Evolutionary conservation across 37 sponge, comb jelly and placozoan genomes (phyloP), one percentile per base, ranked within the genome.

Genomic region (Aphrocallistes beatrix): DNA sequence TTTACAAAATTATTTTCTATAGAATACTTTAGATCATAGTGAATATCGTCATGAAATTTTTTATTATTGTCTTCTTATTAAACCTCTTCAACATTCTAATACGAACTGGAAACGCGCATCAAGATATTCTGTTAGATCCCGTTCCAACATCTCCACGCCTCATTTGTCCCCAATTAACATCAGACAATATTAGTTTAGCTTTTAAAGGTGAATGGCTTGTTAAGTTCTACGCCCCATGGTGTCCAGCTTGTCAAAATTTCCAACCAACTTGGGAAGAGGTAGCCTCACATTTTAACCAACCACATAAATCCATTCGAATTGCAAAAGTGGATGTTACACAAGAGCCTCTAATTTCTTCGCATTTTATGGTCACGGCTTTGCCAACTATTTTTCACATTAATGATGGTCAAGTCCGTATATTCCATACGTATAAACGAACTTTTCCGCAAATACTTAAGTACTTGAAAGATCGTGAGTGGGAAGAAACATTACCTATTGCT

Each of bases 171-270:
- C 3, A 32, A 25, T 60, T 60, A 25, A 60, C 25, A 6, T 60
- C 75, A 21, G 75, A 60, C n/a, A 60, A 60, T 60, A 60, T 60
- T 60, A 32, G 32, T 6, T 28, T 60, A 32, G 75, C 75, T 60
- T 60, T 60, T 60, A 30, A 60, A 30, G 75, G 75, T 28, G 75
- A 60, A 60, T 60, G 75, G 75, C n/a, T 60, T 8, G n/a, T 60
- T 32, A 30, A 60, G n/a, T 60, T 60, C n/a, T 60, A 25, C 75
- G 75, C 75, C 8, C 75, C 75, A 25, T 60, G 75, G 75, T 60
- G 75, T 28, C 75, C 75, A 19, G 75, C 75, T 60, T 60, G 75
- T 60, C 75, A 60, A 28, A 30, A 30, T 28, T 60, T 60, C 21
- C 6, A 8, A 30, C 75, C 75, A 6, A 60, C n/a, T 32, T 60